Evolutionary conservation across 1,140 invertebrate genomes (phyloP).

Genomic region (Caerostris darwini): DNA sequence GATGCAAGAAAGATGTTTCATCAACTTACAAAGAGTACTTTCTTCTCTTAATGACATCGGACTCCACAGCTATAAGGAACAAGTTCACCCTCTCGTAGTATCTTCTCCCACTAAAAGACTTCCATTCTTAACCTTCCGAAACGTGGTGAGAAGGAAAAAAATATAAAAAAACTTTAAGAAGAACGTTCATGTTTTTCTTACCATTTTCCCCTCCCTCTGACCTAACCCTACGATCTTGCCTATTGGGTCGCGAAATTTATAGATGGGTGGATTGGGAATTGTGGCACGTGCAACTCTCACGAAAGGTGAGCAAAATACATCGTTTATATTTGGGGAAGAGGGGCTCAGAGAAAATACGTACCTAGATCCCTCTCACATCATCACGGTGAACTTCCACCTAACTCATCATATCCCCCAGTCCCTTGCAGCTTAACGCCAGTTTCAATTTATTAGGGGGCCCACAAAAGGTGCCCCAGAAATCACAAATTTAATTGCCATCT

Average conservation of each 20-base stretch:
- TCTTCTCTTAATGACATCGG: not conserved
- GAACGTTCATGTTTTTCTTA: slow-evolving; percentile 19
- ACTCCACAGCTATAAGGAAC: not conserved
- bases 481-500: slow-evolving; percentile 3
- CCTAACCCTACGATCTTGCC: slow-evolving; percentile 51
- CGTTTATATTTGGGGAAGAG: slow-evolving; percentile 11
- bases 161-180: not conserved
- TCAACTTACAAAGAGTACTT: not conserved
- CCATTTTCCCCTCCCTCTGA: slow-evolving; percentile 46
- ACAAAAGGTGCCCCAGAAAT: not conserved
- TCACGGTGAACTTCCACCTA: not conserved
- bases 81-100: not conserved
- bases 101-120: not conserved
- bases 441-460: slow-evolving; percentile 58
- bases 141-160: not conserved
- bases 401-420: slow-evolving; percentile 11
- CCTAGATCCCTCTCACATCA: not conserved
- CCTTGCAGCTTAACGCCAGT: not conserved
- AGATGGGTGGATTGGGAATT: slow-evolving; percentile 54
- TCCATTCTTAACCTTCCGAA: not conserved
- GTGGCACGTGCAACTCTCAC: slow-evolving; percentile 43
- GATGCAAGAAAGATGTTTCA: too few relatives aligned
- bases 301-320: slow-evolving; percentile 46
- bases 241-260: slow-evolving; percentile 52
- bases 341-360: not conserved